A percentile compares a stretch with the other conserved stretches of the same genome.
These are phyloP conservation scores for Anthopleura sola DNA, from an alignment of 64 coral and sea anemone genomes.

Conservation along the genomic window DNA sequence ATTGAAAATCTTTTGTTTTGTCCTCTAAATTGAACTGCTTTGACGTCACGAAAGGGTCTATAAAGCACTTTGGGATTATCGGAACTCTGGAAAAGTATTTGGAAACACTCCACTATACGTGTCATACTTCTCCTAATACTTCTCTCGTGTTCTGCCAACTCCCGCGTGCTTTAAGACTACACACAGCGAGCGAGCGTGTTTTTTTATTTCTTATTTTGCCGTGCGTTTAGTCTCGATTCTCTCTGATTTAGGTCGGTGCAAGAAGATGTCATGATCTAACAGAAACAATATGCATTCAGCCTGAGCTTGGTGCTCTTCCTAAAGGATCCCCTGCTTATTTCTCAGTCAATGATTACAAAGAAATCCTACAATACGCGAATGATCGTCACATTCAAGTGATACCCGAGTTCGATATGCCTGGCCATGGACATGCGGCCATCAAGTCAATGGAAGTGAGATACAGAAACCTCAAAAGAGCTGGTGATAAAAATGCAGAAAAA, in stretches of 20 bases:
- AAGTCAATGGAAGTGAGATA: slow-evolving; percentile 45
- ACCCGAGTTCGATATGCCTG: slow-evolving; percentile 75
- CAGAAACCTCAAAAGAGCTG: slow-evolving; percentile 19
- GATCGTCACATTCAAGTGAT: slow-evolving; percentile 63
- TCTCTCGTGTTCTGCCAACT: no score
- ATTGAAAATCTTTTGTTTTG: no score
- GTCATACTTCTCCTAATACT: no score
- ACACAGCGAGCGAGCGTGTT: no score
- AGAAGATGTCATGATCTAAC: slow-evolving; percentile 51
- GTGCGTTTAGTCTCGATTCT: no score
- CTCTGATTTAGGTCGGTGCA: slow-evolving; percentile 38
- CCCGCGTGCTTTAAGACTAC: no score
- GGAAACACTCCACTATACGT: no score
- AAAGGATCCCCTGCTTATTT: not conserved
- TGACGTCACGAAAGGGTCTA: no score
- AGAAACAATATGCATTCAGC: slow-evolving; percentile 48
- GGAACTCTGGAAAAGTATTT: no score
- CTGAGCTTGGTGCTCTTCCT: slow-evolving; percentile 51
- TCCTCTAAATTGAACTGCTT: no score
- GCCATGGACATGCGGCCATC: slow-evolving; percentile 70
- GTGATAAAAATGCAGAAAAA: slow-evolving; percentile 5
- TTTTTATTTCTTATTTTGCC: no score
- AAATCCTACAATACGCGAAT: slow-evolving; percentile 44
- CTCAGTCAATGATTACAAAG: slow-evolving; percentile 9
- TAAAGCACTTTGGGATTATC: no score